phyloP scores from a whole-genome alignment of 2,888 invertebrate species.

The Megaustenia siamemsis region DNA sequence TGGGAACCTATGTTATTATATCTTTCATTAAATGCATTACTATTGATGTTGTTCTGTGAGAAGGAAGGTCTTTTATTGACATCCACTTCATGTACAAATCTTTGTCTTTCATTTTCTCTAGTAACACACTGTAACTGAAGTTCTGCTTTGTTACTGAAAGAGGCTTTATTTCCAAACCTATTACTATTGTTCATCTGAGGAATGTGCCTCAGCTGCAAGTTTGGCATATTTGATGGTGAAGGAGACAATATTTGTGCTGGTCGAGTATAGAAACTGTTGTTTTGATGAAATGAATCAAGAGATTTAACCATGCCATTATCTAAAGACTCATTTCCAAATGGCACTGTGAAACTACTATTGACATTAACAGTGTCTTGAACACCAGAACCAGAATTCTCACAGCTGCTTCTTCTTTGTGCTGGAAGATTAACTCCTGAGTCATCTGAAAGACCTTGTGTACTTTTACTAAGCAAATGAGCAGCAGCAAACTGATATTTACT shows the following conservation, averaged over 20 bases:
- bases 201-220: not conserved
- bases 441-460: not conserved
- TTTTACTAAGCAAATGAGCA: not conserved
- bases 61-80: not conserved
- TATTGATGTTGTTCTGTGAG: not conserved
- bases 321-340: conserved; percentile 14
- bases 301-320: not conserved
- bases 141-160: not conserved
- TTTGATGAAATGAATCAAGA: not conserved
- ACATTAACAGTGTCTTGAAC: not conserved
- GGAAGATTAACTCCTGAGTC: not conserved
- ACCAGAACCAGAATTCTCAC: not conserved
- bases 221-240: not conserved
- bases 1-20: not conserved
- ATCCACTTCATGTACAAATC: not conserved
- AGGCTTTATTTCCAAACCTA: conserved; percentile 2
- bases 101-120: not conserved
- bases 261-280: not conserved
- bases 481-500: not conserved
- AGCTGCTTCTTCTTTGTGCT: conserved; percentile 3
- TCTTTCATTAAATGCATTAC: not conserved
- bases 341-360: conserved; percentile 2
- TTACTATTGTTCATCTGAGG: not conserved
- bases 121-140: not conserved
- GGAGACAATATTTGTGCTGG: conserved; percentile 3